Percentiles rank a stretch among this genome's conserved stretches.
Evolutionary conservation across 2,113 vertebrate species (phyloP).

Genomic region (Passerina amoena): DNA sequence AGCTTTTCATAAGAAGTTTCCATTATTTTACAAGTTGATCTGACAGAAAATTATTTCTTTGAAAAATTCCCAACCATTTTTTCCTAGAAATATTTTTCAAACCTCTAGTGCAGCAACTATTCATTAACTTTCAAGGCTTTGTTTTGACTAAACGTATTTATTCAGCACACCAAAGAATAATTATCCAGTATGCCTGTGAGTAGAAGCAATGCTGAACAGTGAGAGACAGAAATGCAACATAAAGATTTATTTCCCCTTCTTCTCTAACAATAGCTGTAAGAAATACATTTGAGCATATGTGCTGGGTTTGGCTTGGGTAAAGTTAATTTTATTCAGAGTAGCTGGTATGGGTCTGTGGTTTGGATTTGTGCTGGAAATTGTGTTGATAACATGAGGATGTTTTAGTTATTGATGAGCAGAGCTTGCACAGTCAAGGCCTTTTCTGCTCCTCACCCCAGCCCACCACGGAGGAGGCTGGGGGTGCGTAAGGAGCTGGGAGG

Average conservation of each 20-base stretch:
- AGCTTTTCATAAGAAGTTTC: constrained; percentile 1
- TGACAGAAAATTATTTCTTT: constrained; percentile 23
- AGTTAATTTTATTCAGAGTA: not conserved
- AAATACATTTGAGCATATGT: not conserved
- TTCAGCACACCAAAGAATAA: not conserved
- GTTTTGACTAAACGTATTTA: not conserved
- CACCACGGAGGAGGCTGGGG: not conserved
- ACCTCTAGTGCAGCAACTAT: not conserved
- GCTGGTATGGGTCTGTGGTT: not conserved
- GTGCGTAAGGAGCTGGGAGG: not conserved
- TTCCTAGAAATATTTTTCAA: constrained; percentile 54
- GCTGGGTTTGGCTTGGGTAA: not conserved
- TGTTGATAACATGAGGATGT: not conserved
- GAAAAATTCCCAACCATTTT: constrained; percentile 49
- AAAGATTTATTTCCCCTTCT: not conserved
- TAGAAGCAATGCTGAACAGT: not conserved
- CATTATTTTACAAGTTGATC: constrained; percentile 3
- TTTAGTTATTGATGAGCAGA: not conserved
- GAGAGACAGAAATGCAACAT: not conserved
- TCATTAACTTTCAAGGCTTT: constrained; percentile 16
- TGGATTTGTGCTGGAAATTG: not conserved
- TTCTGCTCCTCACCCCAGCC: not conserved
- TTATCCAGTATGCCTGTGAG: not conserved
- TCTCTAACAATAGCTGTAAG: not conserved
- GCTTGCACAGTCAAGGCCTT: not conserved